Conservation (phyloP, 2,888 invertebrate genomes). For the Caenorhabditis doughertyi region DNA sequence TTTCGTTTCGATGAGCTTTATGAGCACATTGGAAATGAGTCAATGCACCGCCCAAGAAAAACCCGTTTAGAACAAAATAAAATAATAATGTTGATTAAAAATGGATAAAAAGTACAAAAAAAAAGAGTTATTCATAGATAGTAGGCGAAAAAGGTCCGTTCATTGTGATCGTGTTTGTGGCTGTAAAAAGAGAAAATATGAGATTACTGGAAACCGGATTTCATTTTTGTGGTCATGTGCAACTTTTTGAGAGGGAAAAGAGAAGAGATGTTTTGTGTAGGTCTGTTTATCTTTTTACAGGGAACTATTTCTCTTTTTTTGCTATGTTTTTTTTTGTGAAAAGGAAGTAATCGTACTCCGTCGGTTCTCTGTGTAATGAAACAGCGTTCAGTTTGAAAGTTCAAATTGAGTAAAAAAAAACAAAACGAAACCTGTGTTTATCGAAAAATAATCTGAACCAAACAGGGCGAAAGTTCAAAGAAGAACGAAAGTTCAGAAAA, state of each 20-base stretch:
- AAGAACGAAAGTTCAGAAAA: too few relatives aligned
- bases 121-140: constrained; percentile 33
- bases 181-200: constrained; percentile 33
- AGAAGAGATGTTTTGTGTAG: background rate
- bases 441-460: too few relatives aligned
- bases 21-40: too few relatives aligned
- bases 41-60: too few relatives aligned
- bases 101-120: background rate
- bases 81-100: background rate
- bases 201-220: constrained; percentile 35
- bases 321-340: too few relatives aligned
- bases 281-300: background rate
- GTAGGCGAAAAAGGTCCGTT: constrained; percentile 59
- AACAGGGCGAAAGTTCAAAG: too few relatives aligned
- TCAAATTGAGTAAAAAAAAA: too few relatives aligned
- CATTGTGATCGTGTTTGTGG: constrained; percentile 50
- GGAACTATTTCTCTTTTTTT: background rate
- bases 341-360: too few relatives aligned
- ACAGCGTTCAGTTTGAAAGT: background rate
- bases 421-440: too few relatives aligned
- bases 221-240: background rate
- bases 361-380: too few relatives aligned
- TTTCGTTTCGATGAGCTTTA: too few relatives aligned
- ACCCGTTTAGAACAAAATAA: too few relatives aligned
- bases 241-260: background rate